Evolutionary conservation across 2,888 invertebrate genomes (phyloP).

Genomic region (Camptogramma bilineatum): DNA sequence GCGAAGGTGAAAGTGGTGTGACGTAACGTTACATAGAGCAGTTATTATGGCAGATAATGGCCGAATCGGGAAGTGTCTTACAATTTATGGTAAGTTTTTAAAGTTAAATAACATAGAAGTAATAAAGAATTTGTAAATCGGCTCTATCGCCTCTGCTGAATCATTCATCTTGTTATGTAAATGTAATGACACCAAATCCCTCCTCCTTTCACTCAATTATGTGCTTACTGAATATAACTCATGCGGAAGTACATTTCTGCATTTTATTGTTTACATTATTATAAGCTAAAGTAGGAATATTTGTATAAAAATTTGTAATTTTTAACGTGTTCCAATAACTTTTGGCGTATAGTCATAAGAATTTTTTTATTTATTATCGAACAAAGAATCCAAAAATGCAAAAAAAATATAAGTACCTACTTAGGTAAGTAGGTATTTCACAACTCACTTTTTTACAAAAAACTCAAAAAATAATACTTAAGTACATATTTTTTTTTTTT

Average conservation of each 20-base stretch:
- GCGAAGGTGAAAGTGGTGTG: slow-evolving; percentile 79
- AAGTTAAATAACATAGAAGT: neutral
- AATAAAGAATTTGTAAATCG: neutral
- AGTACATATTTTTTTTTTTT: too few relatives aligned
- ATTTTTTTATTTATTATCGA: too few relatives aligned
- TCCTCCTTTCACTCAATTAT: slow-evolving; percentile 28
- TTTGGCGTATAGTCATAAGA: too few relatives aligned
- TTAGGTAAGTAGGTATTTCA: too few relatives aligned
- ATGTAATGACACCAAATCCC: slow-evolving; percentile 23
- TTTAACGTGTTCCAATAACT: too few relatives aligned
- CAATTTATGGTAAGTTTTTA: slow-evolving; percentile 71
- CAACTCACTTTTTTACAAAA: too few relatives aligned
- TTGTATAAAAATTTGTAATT: too few relatives aligned
- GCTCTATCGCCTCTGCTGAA: neutral
- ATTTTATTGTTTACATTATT: neutral
- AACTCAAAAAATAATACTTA: too few relatives aligned
- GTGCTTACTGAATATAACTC: slow-evolving; percentile 2
- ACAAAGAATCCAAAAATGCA: too few relatives aligned
- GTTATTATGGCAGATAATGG: slow-evolving; percentile 75
- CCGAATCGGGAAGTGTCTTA: slow-evolving; percentile 73
- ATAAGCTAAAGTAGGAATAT: neutral
- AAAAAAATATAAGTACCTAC: too few relatives aligned
- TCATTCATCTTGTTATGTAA: slow-evolving; percentile 23
- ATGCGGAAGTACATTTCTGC: slow-evolving; percentile 8
- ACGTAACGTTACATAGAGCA: slow-evolving; percentile 78